Base-by-base conservation (phyloP, 2,888 invertebrate species). In the Escarpia spicata region DNA sequence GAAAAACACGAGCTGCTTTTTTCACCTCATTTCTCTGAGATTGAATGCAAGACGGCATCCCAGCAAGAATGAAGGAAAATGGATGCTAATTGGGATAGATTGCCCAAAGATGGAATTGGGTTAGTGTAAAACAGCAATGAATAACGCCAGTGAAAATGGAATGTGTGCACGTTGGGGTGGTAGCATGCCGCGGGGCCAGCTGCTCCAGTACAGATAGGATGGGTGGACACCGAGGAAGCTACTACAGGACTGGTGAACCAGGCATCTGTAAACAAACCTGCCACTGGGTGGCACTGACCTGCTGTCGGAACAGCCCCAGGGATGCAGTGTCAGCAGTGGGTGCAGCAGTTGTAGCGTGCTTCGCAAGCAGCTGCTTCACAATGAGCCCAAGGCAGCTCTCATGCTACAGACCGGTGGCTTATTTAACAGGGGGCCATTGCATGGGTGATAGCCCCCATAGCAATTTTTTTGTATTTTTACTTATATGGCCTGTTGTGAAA, bases 21-120 rank as follows among this genome's bases (percentile, higher is more conserved):
- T 75, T 26, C 75, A 75, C 75, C n/a, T 75, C 75, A 26, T 75
- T 75, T 75, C 75, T 75, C 19, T 26, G n/a, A 75, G 75, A 75
- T 26, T 75, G 75, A 26, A 75, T 75, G 75, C 75, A 75, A 75
- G 75, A 75, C 19, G 75, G 75, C 75, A 75, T 19, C 75, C 6
- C 4, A 26, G n/a, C 19, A 75, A 52, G 52, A 52, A 75, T 26
- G n/a, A 75, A 75, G 75, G 75, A 75, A 75, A n/a, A 75, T 75
- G 75, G 19, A 75, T 75, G 75, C 75, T 75, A 75, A 75, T 75
- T 75, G 75, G 75, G 75, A 75, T 75, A 75, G 75, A 75, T 75
- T 75, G 75, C 75, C 75, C 26, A 6, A 75, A 75, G 75, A 75
- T 75, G 75, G 19, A 75, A 75, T 75, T 26, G 75, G 75, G 26